Conservation (phyloP, 2,888 invertebrate genomes). For the Apocheima hispidaria region DNA sequence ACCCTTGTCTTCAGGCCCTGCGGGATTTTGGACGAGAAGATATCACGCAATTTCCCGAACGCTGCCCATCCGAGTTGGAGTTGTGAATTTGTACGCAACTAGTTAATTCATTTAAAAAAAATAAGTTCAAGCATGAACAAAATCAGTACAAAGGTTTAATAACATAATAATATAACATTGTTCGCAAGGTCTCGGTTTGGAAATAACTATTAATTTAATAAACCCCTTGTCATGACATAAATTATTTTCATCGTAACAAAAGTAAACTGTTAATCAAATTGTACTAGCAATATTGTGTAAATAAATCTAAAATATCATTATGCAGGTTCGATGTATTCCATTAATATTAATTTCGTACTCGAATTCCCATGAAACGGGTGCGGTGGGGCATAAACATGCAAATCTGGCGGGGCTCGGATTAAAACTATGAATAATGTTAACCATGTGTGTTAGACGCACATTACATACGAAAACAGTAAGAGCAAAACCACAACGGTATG, state of each 20-base stretch:
- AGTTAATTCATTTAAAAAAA: too few relatives aligned
- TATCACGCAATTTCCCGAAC: too few relatives aligned
- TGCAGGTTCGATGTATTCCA: slow-evolving; percentile 22
- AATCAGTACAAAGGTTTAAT: too few relatives aligned
- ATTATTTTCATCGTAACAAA: not conserved
- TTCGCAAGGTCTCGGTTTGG: too few relatives aligned
- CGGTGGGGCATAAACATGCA: slow-evolving; percentile 34
- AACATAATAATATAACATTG: too few relatives aligned
- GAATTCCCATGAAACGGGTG: slow-evolving; percentile 28
- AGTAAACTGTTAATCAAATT: not conserved
- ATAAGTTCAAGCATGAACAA: too few relatives aligned
- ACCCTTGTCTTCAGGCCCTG: too few relatives aligned
- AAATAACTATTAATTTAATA: too few relatives aligned
- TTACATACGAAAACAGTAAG: not conserved
- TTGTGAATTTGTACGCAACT: too few relatives aligned
- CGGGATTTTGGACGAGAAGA: too few relatives aligned
- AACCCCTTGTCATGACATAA: too few relatives aligned
- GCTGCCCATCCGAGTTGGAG: too few relatives aligned
- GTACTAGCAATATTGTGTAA: not conserved
- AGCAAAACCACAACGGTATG: not conserved
- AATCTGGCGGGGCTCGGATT: slow-evolving; percentile 33
- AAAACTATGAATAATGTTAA: slow-evolving; percentile 31
- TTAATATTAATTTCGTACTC: slow-evolving; percentile 33
- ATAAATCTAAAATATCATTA: slow-evolving; percentile 1
- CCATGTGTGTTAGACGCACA: slow-evolving; percentile 17